Conservation (phyloP, 2,113 vertebrate genomes). For the Zeus faber region DNA sequence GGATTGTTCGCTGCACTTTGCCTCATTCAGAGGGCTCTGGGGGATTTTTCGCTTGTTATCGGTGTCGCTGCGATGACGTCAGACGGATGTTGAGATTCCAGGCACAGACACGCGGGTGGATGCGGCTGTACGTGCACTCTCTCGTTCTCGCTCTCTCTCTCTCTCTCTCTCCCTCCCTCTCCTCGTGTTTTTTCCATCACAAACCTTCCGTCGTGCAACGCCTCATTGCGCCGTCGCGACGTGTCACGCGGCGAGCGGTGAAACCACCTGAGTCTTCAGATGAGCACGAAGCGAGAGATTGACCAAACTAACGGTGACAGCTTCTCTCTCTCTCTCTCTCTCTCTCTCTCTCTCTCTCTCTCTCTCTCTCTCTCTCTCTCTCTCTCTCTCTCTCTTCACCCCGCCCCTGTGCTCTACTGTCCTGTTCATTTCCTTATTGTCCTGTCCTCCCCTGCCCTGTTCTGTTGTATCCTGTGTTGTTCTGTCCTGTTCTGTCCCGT, state of each 20-base stretch:
- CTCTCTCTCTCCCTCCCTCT: neutral
- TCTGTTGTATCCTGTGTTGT: neutral
- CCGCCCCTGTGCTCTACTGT: neutral
- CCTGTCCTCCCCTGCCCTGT: neutral
- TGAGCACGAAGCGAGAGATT: neutral
- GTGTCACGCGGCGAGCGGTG: too few species aligned
- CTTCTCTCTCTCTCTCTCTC: constrained; percentile 1
- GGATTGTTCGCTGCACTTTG: constrained; percentile 34
- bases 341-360: neutral
- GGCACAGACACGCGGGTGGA: neutral
- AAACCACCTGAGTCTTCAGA: neutral
- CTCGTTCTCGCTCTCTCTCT: constrained; percentile 2
- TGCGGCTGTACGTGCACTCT: neutral
- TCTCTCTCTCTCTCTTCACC: neutral
- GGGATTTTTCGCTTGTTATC: constrained; percentile 38
- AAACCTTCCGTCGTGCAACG: neutral
- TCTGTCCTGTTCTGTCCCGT: neutral
- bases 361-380: neutral
- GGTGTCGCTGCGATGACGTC: too few species aligned
- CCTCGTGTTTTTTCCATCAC: neutral
- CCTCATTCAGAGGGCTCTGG: constrained; percentile 24
- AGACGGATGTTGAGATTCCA: constrained; percentile 8
- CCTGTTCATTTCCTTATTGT: too few species aligned
- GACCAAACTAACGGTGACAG: too few species aligned
- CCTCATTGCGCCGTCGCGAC: neutral